These are phyloP conservation scores for Drosophila eohydei DNA, from an alignment of 2,888 invertebrate genomes.

Conservation along the genomic window DNA sequence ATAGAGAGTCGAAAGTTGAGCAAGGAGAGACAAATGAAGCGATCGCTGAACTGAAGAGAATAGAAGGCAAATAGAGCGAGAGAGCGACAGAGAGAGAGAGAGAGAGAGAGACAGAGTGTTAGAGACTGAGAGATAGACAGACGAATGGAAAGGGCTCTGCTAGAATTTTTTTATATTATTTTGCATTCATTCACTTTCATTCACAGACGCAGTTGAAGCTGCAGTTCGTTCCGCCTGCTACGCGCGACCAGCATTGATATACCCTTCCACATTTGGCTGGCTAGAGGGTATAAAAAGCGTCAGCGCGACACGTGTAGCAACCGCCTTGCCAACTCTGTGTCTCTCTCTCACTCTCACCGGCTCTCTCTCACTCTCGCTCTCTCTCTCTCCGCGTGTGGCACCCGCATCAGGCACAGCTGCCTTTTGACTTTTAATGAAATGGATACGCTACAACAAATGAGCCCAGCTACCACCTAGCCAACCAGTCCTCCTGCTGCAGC, in stretches of 20 bases:
- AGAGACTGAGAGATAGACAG: no score
- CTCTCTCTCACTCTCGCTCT: neutral
- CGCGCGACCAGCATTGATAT: neutral
- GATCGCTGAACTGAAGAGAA: no score
- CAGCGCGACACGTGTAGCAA: slow-evolving; percentile 72
- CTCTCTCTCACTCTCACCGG: neutral
- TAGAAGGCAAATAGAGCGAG: no score
- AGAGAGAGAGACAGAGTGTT: no score
- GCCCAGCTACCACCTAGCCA: slow-evolving; percentile 13
- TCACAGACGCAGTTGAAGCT: no score
- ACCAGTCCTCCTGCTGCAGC: neutral
- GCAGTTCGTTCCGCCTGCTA: neutral
- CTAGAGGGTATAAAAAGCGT: slow-evolving; percentile 51
- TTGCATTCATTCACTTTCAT: no score
- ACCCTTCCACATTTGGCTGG: neutral
- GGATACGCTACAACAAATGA: slow-evolving; percentile 65
- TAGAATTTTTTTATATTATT: no score
- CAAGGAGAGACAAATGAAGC: no score
- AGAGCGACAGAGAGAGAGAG: no score
- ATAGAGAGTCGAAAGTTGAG: no score
- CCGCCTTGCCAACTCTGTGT: slow-evolving; percentile 2
- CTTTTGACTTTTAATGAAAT: slow-evolving; percentile 81
- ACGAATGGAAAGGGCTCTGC: no score
- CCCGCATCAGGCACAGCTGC: slow-evolving; percentile 54
- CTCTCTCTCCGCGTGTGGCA: slow-evolving; percentile 1